phyloP scores from a whole-genome alignment of 92 coral and sea anemone species.

The Bergia puertoricense region DNA sequence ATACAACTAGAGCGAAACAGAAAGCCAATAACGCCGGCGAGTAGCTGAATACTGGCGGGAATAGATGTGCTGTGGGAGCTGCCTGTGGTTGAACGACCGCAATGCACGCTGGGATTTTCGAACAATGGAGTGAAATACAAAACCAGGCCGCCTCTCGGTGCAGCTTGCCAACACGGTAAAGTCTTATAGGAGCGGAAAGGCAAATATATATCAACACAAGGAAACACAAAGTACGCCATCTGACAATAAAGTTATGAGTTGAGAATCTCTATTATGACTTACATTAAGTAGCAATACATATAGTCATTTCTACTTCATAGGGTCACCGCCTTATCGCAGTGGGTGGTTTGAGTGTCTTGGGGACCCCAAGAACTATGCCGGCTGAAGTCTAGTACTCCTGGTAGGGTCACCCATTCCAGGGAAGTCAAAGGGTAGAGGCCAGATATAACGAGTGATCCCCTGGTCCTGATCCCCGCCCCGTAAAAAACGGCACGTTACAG shows the following conservation, averaged over 20 bases:
- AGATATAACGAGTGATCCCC: too few species aligned
- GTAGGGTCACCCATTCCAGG: too few species aligned
- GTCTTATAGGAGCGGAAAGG: conserved; percentile 24
- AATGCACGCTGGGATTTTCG: conserved; percentile 68
- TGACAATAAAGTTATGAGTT: not conserved
- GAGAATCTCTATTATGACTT: too few species aligned
- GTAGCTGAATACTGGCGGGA: conserved; percentile 53
- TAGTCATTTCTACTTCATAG: too few species aligned
- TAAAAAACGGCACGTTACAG: too few species aligned
- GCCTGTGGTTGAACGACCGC: conserved; percentile 52
- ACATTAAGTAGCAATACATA: too few species aligned
- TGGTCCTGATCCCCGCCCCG: too few species aligned
- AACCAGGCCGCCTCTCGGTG: conserved; percentile 66
- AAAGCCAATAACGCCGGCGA: conserved; percentile 58
- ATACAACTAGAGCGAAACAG: conserved; percentile 55
- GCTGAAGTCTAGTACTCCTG: too few species aligned
- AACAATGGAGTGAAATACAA: conserved; percentile 72
- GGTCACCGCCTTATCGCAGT: too few species aligned
- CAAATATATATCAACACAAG: not conserved
- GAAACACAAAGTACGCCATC: not conserved
- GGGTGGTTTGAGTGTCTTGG: too few species aligned
- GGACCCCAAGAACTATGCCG: too few species aligned
- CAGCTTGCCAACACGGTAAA: conserved; percentile 55
- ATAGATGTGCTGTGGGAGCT: conserved; percentile 47
- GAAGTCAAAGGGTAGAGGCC: too few species aligned